A percentile compares a stretch with the other conserved stretches of the same genome.
phyloP scores from a whole-genome alignment of 2,888 invertebrate species.

The Clunio marinus region DNA sequence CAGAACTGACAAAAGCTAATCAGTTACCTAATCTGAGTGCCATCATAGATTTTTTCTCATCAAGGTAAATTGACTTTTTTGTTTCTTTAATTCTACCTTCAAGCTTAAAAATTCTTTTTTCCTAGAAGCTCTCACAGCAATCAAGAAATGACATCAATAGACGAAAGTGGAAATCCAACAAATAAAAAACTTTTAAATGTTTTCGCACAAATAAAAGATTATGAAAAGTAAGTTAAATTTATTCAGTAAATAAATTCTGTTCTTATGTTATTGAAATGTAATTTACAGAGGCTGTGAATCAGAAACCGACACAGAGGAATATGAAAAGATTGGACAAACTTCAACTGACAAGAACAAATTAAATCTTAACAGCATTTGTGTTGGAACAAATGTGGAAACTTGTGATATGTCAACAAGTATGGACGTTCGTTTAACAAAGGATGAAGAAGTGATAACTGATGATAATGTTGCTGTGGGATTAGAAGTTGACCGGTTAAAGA shows the following conservation, averaged over 20 bases:
- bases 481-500: conserved; percentile 61
- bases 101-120: not conserved
- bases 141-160: conserved; percentile 28
- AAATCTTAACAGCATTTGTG: conserved; percentile 45
- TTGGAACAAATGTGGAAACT: conserved; percentile 41
- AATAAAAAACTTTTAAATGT: conserved; percentile 32
- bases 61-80: conserved; percentile 52
- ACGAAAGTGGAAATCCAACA: not conserved
- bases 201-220: conserved; percentile 33
- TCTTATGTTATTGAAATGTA: conserved; percentile 16
- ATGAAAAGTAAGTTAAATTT: conserved; percentile 4
- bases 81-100: too few relatives aligned
- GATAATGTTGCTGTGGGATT: conserved; percentile 66
- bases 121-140: conserved; percentile 19
- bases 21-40: conserved; percentile 65
- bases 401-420: conserved; percentile 44
- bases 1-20: conserved; percentile 62
- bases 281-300: conserved; percentile 68
- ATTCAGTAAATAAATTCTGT: conserved; percentile 23
- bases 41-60: conserved; percentile 68
- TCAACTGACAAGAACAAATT: conserved; percentile 51
- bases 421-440: conserved; percentile 45
- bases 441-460: conserved; percentile 49
- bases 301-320: conserved; percentile 77
- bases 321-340: conserved; percentile 70